A percentile compares a stretch with the other conserved stretches of the same genome.
Evolutionary conservation across 2,113 vertebrate genomes (phyloP).

Genomic region (Hiodon alosoides): DNA sequence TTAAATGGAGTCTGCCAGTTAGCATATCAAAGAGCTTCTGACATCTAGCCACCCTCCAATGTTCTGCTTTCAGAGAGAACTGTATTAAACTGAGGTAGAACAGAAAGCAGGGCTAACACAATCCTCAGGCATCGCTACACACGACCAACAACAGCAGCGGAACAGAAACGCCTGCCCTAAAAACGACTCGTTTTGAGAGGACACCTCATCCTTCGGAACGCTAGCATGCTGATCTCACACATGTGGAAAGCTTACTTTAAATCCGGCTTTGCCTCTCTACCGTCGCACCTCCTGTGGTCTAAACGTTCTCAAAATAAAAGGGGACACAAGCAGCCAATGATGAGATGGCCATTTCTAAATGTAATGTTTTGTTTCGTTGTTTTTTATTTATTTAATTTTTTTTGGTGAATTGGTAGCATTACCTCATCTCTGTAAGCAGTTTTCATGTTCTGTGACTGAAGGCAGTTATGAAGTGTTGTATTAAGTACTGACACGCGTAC

Average conservation of each 20-base stretch:
- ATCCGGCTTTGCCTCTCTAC: not conserved
- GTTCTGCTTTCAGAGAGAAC: conserved; percentile 62
- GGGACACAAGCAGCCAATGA: not conserved
- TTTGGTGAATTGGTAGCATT: not conserved
- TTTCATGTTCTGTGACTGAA: conserved; percentile 9
- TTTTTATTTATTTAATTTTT: not conserved
- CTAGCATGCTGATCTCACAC: conserved; percentile 5
- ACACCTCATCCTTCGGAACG: conserved; percentile 45
- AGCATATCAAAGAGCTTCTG: conserved; percentile 38
- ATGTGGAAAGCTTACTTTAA: not conserved
- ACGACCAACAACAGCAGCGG: conserved; percentile 17
- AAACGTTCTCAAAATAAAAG: not conserved
- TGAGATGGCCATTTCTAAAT: not conserved
- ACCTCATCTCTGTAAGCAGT: conserved; percentile 1
- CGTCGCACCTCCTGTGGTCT: not conserved
- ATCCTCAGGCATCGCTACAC: conserved; percentile 20
- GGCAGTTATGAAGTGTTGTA: conserved; percentile 6
- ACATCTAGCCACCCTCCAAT: conserved; percentile 26
- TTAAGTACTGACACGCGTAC: conserved; percentile 21
- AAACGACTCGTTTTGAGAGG: conserved; percentile 6
- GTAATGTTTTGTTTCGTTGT: not conserved
- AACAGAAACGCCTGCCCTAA: conserved; percentile 2
- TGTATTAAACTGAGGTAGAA: conserved; percentile 77
- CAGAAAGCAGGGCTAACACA: conserved; percentile 58
- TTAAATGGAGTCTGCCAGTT: conserved; percentile 53